Percentiles rank a stretch among this genome's conserved stretches.
Evolutionary conservation across 2,888 invertebrate species (phyloP).

Genomic region (Siphlonurus alternatus): DNA sequence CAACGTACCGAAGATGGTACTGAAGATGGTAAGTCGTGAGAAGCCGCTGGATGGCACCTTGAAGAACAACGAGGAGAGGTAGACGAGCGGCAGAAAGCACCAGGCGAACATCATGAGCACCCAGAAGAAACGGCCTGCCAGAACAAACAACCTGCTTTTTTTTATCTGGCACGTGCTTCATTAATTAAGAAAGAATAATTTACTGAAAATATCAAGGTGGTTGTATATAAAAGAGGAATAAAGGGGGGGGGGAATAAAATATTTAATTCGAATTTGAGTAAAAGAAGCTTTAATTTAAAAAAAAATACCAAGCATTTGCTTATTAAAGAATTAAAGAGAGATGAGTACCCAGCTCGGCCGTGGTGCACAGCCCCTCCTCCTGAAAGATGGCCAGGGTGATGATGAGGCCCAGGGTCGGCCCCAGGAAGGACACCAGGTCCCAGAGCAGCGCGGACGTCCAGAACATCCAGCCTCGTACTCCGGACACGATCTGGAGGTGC

Average conservation of each 20-base stretch:
- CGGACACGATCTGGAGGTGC: slow-evolving; percentile 53
- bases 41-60: slow-evolving; percentile 57
- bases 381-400: slow-evolving; percentile 45
- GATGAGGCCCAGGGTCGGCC: slow-evolving; percentile 37
- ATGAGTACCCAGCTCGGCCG: slow-evolving; percentile 35
- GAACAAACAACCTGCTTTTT: no score
- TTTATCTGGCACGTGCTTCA: no score
- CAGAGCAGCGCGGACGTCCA: slow-evolving; percentile 53
- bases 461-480: slow-evolving; percentile 43
- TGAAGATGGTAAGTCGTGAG: slow-evolving; percentile 51
- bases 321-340: no score
- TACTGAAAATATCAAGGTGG: no score
- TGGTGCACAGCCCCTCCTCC: slow-evolving; percentile 40
- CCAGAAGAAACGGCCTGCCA: slow-evolving; percentile 39
- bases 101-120: slow-evolving; percentile 50
- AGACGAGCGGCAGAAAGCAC: slow-evolving; percentile 53
- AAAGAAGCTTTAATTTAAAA: no score
- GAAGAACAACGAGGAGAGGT: slow-evolving; percentile 51
- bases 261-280: no score
- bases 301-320: no score
- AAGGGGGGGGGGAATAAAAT: no score
- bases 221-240: no score
- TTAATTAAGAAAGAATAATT: no score
- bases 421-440: slow-evolving; percentile 44
- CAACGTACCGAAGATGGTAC: slow-evolving; percentile 49